Evolutionary conservation across 1,140 invertebrate genomes (phyloP).

Genomic region (Battus philenor): DNA sequence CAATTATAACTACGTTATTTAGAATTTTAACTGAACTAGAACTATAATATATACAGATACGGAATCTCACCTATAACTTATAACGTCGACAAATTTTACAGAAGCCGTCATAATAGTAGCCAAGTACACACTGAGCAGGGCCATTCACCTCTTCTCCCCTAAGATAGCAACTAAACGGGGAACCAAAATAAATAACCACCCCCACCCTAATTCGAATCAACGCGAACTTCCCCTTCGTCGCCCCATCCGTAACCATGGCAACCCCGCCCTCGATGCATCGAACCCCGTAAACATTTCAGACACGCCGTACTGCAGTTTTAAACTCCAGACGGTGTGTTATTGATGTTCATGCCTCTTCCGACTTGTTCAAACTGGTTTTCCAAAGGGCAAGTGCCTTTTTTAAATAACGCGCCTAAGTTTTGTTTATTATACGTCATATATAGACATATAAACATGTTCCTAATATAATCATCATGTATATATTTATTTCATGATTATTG

Average conservation of each 20-base stretch:
- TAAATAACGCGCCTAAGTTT: too few species aligned
- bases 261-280: conserved; percentile 52
- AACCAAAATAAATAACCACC: conserved; percentile 65
- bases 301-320: conserved; percentile 18
- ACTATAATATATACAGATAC: background rate
- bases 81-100: background rate
- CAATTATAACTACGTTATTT: background rate
- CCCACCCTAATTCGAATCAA: conserved; percentile 61
- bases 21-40: background rate
- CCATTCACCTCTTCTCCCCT: conserved; percentile 69
- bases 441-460: too few species aligned
- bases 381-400: too few species aligned
- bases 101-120: conserved; percentile 22
- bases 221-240: conserved; percentile 54
- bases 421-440: too few species aligned
- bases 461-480: too few species aligned
- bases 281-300: conserved; percentile 28
- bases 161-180: conserved; percentile 44
- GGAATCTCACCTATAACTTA: conserved; percentile 1
- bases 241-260: conserved; percentile 55
- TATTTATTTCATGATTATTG: too few species aligned
- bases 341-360: conserved; percentile 18
- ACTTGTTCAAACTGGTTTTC: background rate
- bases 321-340: conserved; percentile 22
- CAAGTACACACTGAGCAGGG: conserved; percentile 42